Evolutionary conservation across 2,797 vertebrate species (phyloP), one percentile per base, ranked within the genome.

Genomic region (Amphiprion clarkii): DNA sequence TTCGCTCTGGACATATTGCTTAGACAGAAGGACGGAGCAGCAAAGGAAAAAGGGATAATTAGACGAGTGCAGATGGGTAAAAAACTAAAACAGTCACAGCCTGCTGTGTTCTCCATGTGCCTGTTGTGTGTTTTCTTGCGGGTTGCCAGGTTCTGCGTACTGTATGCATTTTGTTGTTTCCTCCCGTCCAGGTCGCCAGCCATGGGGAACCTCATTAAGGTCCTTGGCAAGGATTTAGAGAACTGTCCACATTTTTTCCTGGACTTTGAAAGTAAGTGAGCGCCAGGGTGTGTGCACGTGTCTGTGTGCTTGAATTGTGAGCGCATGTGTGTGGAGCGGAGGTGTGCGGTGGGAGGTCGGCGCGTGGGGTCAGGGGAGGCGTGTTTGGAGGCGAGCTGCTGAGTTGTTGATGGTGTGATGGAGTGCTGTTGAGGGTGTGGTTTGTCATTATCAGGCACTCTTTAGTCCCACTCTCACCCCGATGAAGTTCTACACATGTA

Each of bases 151-250:
- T 85, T 72, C 76, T 86, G 87, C 75, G 85, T 89, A 93, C 92
- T 95, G 92, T 95, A 92, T 95, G 93, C 87, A 93, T 95, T 90
- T 93, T 93, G 91, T 93, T 95, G 87, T 96, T 93, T 96, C 88
- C 95, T 88, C 93, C 94, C 71, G 88, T 95, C 93, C 94, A 97
- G 97, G 96, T 97, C 94, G 94, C 96, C 93, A 96, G 96, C 95
- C 96, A 98, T 98, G 97, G 97, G 97, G 96, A 98, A 98, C 95
- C 97, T 98, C 95, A 97, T 98, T 97, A 98, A 98, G 96, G 97
- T 98, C 96, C 95, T 97, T 96, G 97, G 97, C 95, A 98, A 98
- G 97, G 97, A 98, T 96, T 97, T 98, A 96, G 97, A 98, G 94
- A 97, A 98, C 95, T 98, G 96, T 97, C 97, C 97, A 93, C 97